A percentile compares a stretch with the other conserved stretches of the same genome.
phyloP scores from a whole-genome alignment of 1,140 invertebrate genomes.

The Tetramorium parvispinum region DNA sequence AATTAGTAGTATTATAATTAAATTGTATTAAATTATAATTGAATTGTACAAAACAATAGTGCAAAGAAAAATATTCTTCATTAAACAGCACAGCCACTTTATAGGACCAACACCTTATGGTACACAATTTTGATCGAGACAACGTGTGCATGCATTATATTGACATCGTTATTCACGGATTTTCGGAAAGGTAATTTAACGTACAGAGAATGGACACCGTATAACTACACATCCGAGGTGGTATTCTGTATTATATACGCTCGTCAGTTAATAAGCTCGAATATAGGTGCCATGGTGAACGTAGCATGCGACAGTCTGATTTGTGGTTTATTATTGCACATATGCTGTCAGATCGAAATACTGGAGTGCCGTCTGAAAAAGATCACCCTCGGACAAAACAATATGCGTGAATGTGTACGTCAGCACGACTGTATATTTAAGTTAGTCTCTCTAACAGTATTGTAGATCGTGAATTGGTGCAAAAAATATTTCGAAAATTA shows the following conservation, averaged over 20 bases:
- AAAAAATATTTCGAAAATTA: background rate
- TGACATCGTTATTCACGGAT: slow-evolving; percentile 58
- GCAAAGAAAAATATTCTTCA: background rate
- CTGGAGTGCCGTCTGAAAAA: slow-evolving; percentile 51
- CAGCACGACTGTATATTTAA: slow-evolving; percentile 48
- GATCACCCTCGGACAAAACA: background rate
- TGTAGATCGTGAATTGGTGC: background rate
- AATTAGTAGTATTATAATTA: no score
- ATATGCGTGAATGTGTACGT: background rate
- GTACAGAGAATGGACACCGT: slow-evolving; percentile 71
- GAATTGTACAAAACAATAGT: background rate
- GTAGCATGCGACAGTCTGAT: slow-evolving; percentile 55
- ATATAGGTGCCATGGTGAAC: slow-evolving; percentile 3
- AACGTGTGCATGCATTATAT: slow-evolving; percentile 15
- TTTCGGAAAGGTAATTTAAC: slow-evolving; percentile 47
- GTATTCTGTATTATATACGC: slow-evolving; percentile 50
- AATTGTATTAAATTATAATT: background rate
- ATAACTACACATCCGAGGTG: slow-evolving; percentile 33
- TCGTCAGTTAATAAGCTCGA: slow-evolving; percentile 49
- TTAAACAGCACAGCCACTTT: background rate
- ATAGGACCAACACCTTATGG: slow-evolving; percentile 44
- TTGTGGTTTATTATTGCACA: slow-evolving; percentile 58
- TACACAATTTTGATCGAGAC: slow-evolving; percentile 53
- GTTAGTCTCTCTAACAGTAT: slow-evolving; percentile 28
- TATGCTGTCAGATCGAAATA: slow-evolving; percentile 64